Evolutionary conservation across 2,113 vertebrate genomes (phyloP).

Genomic region (Fulica atra): DNA sequence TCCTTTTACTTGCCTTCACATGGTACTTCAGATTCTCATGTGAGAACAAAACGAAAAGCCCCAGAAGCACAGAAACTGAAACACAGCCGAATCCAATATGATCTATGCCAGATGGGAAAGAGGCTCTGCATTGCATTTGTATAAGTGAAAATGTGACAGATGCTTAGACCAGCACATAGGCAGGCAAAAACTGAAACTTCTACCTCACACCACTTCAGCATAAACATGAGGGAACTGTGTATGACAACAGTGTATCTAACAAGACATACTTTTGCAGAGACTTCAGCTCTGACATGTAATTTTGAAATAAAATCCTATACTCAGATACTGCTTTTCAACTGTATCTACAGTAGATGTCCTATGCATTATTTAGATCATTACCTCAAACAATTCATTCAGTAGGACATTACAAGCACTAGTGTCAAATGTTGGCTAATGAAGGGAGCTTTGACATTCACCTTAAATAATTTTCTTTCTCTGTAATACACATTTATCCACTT

Average conservation of each 20-base stretch:
- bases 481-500: not conserved
- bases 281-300: accelerated
- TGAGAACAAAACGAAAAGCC: not conserved
- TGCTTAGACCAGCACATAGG: not conserved
- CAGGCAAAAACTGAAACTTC: not conserved
- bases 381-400: not conserved
- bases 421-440: not conserved
- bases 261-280: not conserved
- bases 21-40: not conserved
- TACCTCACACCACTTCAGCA: not conserved
- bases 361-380: not conserved
- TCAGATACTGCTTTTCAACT: not conserved
- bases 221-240: not conserved
- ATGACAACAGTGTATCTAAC: not conserved
- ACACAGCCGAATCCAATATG: not conserved
- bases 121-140: not conserved
- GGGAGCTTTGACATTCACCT: not conserved
- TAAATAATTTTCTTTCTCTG: not conserved
- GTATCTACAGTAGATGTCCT: not conserved
- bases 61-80: not conserved
- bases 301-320: not conserved
- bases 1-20: not conserved
- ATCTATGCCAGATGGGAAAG: not conserved
- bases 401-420: not conserved
- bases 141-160: not conserved